Evolutionary conservation across 37 sponge, comb jelly and placozoan genomes (phyloP), one percentile per base, ranked within the genome.

Genomic region (Beroe ovata): DNA sequence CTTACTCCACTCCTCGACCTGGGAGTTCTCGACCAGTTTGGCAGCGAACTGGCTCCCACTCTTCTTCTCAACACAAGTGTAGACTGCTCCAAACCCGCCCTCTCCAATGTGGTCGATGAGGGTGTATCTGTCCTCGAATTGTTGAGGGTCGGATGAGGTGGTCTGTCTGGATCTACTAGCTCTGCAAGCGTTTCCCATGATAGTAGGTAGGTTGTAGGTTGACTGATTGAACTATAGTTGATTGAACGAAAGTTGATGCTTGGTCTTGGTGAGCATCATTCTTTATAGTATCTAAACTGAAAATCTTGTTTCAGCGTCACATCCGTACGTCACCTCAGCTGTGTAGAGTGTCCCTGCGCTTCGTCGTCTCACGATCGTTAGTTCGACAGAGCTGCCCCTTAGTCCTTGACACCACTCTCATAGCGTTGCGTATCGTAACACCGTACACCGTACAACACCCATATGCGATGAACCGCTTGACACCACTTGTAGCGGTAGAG

Each of bases 21-120:
- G n/a, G n/a, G 54, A 14, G 84, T 77, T 77, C 54, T 30, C n/a
- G 47, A 77, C 54, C 14, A 77, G 22, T 25, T 77, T 77, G 47
- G 84, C 84, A n/a, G 84, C 84, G 28, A 42, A 39, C 22, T 30
- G 21, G 38, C 54, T 3, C 41, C 84, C 84, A 20, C 28, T 40
- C 26, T 39, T 11, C 8, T 11, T 8, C 26, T 77, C 84, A 23
- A 42, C 0, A 29, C 84, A 77, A 54, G 84, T 77, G 84, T 77
- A 77, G 28, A 77, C 84, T 40, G 26, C 84, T 42, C 84, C 84
- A 54, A 77, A 77, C 11, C 84, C 84, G 18, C 84, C 84, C 47
- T 77, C 84, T 40, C 84, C 84, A 20, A 77, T 8, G 41, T 29
- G 41, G 47, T 77, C 84, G 1, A 41, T 16, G 1, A 77, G 84